Evolutionary conservation across 2,888 invertebrate species (phyloP), one percentile per base, ranked within the genome.

Genomic region (Rhimphoctona megacephalus): DNA sequence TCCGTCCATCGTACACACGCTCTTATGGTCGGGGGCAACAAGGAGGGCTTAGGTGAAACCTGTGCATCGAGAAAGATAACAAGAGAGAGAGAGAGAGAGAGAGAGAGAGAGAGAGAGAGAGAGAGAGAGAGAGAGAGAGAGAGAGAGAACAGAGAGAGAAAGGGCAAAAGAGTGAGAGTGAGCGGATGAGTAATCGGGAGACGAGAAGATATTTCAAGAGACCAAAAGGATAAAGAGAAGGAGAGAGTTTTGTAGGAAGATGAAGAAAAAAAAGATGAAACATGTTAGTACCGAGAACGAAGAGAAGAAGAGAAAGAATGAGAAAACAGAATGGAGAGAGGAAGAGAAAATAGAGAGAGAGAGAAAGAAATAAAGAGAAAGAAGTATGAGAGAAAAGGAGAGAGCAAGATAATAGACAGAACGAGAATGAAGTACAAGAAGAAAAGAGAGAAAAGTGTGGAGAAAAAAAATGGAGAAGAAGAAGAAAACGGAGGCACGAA

Each of bases 401-500:
- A 90, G 79, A 49, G 66, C 70, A 85, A 86, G 81, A 86, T 85
- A 52, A 30, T 61, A 57, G 66, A 77, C 19, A 69, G 17, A 61
- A 69, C 54, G 76, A 82, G 54, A 67, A 69, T 74, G 78, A 81
- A 67, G 70, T 81, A 74, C 77, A 82, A 85, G 83, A 80, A 77
- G 85, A 84, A 88, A 89, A 87, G 86, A 88, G 90, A 88, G 86
- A 54, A 54, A 30, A 61, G 61, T 57, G 57, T 57, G 57, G 43
- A 73, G 11, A 61, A 79, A 73, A 81, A 82, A 64, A 67, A 72
- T 74, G 73, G 83, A 67, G 70, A 77, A 74, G 80, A 83, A 85
- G 82, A 80, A 77, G 85, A 84, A 88, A 89, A 87, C 87, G 88
- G 90, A 88, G 86, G 86, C 86, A 87, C 86, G 84, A 84, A 84